Conservation (phyloP, 2,113 vertebrate genomes). For the Macroglossus sobrinus region DNA sequence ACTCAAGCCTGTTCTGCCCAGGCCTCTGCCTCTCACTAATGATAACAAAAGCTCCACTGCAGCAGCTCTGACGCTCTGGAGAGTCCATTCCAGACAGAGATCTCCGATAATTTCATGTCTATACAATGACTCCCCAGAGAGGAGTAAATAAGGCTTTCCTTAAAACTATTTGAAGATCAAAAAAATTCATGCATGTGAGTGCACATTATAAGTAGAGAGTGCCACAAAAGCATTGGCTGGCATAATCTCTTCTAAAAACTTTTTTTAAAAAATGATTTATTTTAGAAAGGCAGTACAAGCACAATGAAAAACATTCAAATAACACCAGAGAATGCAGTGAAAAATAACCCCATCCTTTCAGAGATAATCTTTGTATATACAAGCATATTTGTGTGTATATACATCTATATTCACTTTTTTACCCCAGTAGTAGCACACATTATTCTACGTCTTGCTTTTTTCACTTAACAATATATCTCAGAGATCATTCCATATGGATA, state of each 20-base stretch:
- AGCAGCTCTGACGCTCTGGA: neutral
- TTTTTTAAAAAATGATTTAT: neutral
- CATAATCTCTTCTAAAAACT: neutral
- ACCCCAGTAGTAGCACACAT: neutral
- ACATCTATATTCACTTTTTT: neutral
- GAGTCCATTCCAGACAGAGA: neutral
- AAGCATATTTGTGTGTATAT: neutral
- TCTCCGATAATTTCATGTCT: neutral
- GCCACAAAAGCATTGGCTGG: neutral
- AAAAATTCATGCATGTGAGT: neutral
- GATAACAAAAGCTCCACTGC: neutral
- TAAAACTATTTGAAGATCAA: neutral
- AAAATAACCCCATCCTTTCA: neutral
- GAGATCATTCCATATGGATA: neutral
- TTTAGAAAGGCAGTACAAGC: neutral
- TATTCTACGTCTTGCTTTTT: neutral
- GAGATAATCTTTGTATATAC: neutral
- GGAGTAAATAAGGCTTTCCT: neutral
- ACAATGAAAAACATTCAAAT: neutral
- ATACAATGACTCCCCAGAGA: neutral
- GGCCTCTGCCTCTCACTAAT: neutral
- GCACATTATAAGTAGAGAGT: neutral
- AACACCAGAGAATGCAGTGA: neutral
- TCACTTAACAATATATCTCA: neutral
- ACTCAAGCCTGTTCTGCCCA: neutral